Base-by-base conservation (phyloP, 2,888 invertebrate species). In the Furcula furcula region DNA sequence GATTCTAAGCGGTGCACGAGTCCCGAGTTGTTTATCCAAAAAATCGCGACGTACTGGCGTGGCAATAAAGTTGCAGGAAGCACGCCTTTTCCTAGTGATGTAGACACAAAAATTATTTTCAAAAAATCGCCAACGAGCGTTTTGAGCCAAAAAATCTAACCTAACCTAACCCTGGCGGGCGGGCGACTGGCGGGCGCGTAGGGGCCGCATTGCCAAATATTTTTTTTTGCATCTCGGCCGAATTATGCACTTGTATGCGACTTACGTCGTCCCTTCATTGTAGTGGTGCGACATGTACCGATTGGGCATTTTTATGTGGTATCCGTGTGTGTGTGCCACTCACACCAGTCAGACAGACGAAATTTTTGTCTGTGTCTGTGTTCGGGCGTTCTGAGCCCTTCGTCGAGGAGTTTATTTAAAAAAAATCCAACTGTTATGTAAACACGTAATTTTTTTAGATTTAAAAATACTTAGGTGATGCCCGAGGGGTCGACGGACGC, bases 171-270 rank as follows among this genome's bases (percentile, higher is more conserved):
- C 86, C 87, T 73, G 84, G 77, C 87, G 86, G 77, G 83, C 88
- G 86, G 85, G 80, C 88, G 86, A 88, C 88, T 88, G 88, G 78
- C 87, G 77, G 84, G 71, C 85, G 86, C 76, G 85, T 84, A 87
- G 88, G 88, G 87, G 85, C 88, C 87, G 86, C 83, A 86, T 88
- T 88, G 88, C 88, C 88, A 88, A 88, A 88, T 87, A 87, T 87
- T 88, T 88, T 88, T 79, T 88, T 88, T 88, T 88, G 88, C 87
- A 88, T 88, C 88, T 88, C 88, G 84, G 81, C 88, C 88, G 88
- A 88, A 88, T 85, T 88, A 87, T 88, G 88, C 88, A 88, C 86
- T 87, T 86, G 88, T 88, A 88, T 88, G 88, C 88, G 87, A 80
- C 87, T 87, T 88, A 84, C 87, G 86, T 85, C 80, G 76, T 80